Evolutionary conservation across 2,113 vertebrate species (phyloP), one percentile per base, ranked within the genome.

Genomic region (Trochalopteron elliotii): DNA sequence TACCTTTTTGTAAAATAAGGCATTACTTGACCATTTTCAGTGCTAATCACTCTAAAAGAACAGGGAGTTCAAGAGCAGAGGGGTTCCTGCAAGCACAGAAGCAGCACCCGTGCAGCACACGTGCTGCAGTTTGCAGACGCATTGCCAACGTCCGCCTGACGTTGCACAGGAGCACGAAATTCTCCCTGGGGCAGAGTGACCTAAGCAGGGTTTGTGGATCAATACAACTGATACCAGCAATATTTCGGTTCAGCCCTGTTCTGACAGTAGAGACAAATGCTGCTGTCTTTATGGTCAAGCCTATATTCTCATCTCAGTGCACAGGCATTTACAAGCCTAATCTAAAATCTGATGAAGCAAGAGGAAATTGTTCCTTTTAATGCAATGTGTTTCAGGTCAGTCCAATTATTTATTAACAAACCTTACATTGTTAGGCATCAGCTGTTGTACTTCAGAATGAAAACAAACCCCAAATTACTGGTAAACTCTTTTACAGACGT

Each of bases 41-140:
- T 28, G 40, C 4, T 39, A 55, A 19, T 23, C 14, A 18, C 15
- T n/a, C 14, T 47, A 47, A 40, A 69, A 35, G 69, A 47, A 61
- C 17, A 69, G 39, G 25, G 28, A 11, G 21, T 2, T 12, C 13
- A 81, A 52, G 23, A 56, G 55, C 59, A 61, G 45, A 65, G 27
- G 14, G 57, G 35, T 9, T 30, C 47, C 56, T 60, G 39, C 30
- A 27, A 1, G 15, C 3, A 2, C 24, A 64, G 75, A 7, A 40
- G 12, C 30, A 16, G 23, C 1, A 0, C 8, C 3, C 0, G 2
- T 5, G 12, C 30, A 16, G 23, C 1, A 0, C 8, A 3, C 0
- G 2, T 5, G 6, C 47, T 44, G 59, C 0, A 1, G 47, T 13
- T 42, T 67, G 64, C 56, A 86, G 65, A 28, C 0, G 1, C 30